phyloP scores from a whole-genome alignment of 2,113 vertebrate species.

The Girardinichthys multiradiatus region DNA sequence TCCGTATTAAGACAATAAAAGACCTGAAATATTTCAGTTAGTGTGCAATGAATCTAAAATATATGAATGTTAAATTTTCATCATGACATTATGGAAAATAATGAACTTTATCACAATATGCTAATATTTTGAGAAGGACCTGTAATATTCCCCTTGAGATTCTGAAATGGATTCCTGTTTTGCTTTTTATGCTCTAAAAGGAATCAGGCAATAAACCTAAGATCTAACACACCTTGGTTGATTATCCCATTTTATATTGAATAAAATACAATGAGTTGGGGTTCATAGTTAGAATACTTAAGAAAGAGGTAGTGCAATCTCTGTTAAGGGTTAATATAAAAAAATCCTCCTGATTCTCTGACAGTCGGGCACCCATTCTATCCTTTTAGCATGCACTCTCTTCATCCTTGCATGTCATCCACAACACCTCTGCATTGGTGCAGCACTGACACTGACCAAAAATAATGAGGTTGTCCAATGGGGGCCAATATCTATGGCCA shows the following conservation, averaged over 20 bases:
- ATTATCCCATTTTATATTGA: too few species aligned
- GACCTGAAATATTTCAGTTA: too few species aligned
- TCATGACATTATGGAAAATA: too few species aligned
- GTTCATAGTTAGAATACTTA: neutral
- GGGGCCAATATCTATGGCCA: neutral
- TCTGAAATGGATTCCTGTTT: too few species aligned
- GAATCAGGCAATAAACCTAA: neutral
- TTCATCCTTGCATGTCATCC: neutral
- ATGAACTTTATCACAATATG: too few species aligned
- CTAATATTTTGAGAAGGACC: too few species aligned
- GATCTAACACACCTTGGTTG: neutral
- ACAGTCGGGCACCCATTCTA: neutral
- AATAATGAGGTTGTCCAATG: slow-evolving; percentile 17
- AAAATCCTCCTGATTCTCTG: slow-evolving; percentile 1
- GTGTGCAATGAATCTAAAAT: too few species aligned
- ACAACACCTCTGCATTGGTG: neutral
- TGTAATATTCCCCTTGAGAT: too few species aligned
- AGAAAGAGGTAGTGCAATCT: too few species aligned
- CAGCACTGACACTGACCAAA: slow-evolving; percentile 4
- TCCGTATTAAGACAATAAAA: too few species aligned
- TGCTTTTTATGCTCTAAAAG: too few species aligned
- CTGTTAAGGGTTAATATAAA: neutral
- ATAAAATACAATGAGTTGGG: neutral
- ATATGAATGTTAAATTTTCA: too few species aligned
- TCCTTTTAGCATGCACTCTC: neutral